A percentile compares a stretch with the other conserved stretches of the same genome.
Conservation (phyloP, 2,113 vertebrate species). For the Sorex araneus region DNA sequence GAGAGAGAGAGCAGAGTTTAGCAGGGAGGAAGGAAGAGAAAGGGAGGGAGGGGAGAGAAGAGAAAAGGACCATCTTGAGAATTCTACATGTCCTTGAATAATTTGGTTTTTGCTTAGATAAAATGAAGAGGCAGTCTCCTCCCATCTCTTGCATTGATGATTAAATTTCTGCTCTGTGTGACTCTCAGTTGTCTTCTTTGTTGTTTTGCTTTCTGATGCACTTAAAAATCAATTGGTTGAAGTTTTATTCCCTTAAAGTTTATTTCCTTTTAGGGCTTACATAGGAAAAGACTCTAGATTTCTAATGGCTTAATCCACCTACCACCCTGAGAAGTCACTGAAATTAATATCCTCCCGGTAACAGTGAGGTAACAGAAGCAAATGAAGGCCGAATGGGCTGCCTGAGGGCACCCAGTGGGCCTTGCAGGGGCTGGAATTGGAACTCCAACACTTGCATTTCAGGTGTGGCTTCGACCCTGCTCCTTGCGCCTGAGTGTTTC, state of each 20-base stretch:
- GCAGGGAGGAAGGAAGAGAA: neutral
- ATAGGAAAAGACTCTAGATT: constrained; percentile 41
- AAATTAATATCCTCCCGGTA: constrained; percentile 13
- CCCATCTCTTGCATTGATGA: neutral
- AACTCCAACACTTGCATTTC: neutral
- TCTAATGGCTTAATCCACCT: constrained; percentile 63
- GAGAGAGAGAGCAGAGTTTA: neutral
- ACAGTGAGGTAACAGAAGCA: neutral
- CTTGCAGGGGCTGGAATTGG: neutral
- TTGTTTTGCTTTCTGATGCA: constrained; percentile 57
- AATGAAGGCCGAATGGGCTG: constrained; percentile 23
- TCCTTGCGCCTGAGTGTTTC: constrained; percentile 14
- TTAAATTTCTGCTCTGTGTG: neutral
- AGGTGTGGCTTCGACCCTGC: neutral
- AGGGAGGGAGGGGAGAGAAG: neutral
- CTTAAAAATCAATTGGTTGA: constrained; percentile 62
- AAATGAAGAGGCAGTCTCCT: neutral
- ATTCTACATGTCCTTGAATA: constrained; percentile 9
- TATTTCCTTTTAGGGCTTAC: neutral
- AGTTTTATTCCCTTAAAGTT: constrained; percentile 58
- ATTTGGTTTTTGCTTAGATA: constrained; percentile 16
- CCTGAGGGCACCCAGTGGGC: constrained; percentile 63
- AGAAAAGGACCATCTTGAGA: neutral
- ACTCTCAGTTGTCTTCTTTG: neutral
- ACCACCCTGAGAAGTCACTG: neutral